Conservation (phyloP, 1,140 invertebrate genomes). For the Temnothorax longispinosus region DNA sequence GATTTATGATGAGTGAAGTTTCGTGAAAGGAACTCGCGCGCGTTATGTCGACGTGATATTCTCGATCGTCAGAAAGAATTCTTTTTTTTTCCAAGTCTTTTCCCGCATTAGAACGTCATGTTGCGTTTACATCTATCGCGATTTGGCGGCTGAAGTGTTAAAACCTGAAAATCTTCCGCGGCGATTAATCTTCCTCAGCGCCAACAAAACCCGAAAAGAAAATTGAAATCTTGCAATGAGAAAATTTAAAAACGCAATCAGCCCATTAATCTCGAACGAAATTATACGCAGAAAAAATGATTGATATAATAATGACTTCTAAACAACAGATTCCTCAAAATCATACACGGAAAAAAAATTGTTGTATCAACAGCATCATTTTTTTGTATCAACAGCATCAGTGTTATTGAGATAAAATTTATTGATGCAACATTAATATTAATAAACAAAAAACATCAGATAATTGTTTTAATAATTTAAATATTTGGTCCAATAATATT, state of each 20-base stretch:
- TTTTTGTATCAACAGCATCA: too few species aligned
- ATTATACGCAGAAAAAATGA: not conserved
- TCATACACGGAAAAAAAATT: not conserved
- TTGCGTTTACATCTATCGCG: not conserved
- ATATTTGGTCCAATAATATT: too few species aligned
- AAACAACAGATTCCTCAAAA: not conserved
- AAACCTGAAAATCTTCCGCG: not conserved
- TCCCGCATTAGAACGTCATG: not conserved
- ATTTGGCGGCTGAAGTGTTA: not conserved
- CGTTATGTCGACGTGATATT: slow-evolving; percentile 7
- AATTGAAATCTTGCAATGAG: slow-evolving; percentile 12
- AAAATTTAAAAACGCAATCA: not conserved
- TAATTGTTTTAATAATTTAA: too few species aligned
- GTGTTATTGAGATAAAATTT: too few species aligned
- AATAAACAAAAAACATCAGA: too few species aligned
- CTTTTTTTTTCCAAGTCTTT: not conserved
- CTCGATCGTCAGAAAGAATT: slow-evolving; percentile 33
- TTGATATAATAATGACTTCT: not conserved
- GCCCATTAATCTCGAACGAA: slow-evolving; percentile 1
- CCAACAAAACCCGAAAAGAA: not conserved
- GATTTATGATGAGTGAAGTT: slow-evolving; percentile 57
- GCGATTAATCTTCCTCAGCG: slow-evolving; percentile 22
- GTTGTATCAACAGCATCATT: too few species aligned
- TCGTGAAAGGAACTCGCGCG: slow-evolving; percentile 42
- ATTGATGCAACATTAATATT: too few species aligned